Base-by-base conservation (phyloP, 2,113 vertebrate species). In the Nesogale talazaci region DNA sequence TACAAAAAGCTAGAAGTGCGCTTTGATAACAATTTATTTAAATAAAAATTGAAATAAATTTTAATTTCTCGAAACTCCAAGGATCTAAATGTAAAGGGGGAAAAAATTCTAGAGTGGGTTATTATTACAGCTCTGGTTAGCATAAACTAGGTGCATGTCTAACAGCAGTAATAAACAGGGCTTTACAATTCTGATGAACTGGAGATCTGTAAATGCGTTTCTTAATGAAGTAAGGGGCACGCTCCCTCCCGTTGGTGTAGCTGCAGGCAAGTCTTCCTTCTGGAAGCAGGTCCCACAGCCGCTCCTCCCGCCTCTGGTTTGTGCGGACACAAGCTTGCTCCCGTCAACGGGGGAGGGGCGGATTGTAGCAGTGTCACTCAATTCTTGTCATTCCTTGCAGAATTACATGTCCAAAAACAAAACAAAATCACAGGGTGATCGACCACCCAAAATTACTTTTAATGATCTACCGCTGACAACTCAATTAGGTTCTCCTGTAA, bases 11-110 rank as follows among this genome's bases (percentile, higher is more conserved):
- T 52, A 56, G 40, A 88, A 88, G 81, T 29, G 90, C 22, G 56
- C 93, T 94, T 89, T 69, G 14, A 52, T 52, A 87, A 87, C 92
- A 81, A 38, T 20, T 34, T n/a, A n/a, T 94, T 94, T 89, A 74
- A 52, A 52, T 52, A 87, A 87, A 94, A 81, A 38, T 20, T 34
- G 17, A 65, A 93, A 83, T 52, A 95, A 56, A 74, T 65, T 90
- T 94, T 87, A 81, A 94, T 90, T 93, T 85, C 86, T 85, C 88
- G 40, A 76, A 1, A 90, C 56, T 27, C 2, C 65, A 67, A 88
- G 36, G 46, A 36, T 82, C 42, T 82, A 88, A 88, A 36, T 88
- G 72, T 85, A 67, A 67, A 19, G 81, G 77, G 88, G 59, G 31
- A 34, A 86, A 42, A 36, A 59, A 59, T 92, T 90, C 76, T 80